Base-by-base conservation (phyloP, 2,888 invertebrate genomes). In the Holacanthella duospinosa region DNA sequence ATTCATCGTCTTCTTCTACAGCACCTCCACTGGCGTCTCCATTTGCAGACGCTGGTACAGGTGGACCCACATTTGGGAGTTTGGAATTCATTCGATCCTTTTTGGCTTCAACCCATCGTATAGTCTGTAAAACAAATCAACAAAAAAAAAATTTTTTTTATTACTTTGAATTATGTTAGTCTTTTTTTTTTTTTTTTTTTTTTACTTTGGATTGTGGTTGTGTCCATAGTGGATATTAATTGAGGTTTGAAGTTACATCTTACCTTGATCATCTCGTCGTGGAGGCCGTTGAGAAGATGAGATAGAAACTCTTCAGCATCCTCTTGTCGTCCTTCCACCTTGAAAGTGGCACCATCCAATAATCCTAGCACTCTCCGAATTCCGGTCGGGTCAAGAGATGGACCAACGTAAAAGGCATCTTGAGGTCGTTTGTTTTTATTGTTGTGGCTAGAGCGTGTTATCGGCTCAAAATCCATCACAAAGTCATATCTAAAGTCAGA, bases 301-400 rank as follows among this genome's bases (percentile, higher is more conserved):
- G 93, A 89, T 1, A 96, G 82, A 79, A 96, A 95, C 77, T 97
- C 96, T 78, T 97, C 96, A 0, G 96, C 96, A 79, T 97, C 96
- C 76, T 96, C 95, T 77, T 96, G 96, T 25, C 91, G 82, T 0
- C 93, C 95, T 77, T 92, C 91, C 60, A 89, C 86, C 68, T 77
- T 76, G 64, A 77, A 78, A 54, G 85, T 82, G 68, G 84, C 84
- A n/a, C 82, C 82, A 26, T 71, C 71, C 1, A 72, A 58, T 9
- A 69, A 63, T 16, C 67, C 71, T 2, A 72, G 55, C 29, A 70
- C 71, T 61, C 68, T 69, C 2, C 72, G 69, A 60, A 72, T 71
- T 59, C 69, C 71, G 60, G 83, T 83, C n/a, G 94, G 93, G 76
- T 95, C 94, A 71, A 95, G 89, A 54, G 93, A 85, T n/a, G 85